phyloP scores from a whole-genome alignment of 2,888 invertebrate genomes.

The Amiota minor region DNA sequence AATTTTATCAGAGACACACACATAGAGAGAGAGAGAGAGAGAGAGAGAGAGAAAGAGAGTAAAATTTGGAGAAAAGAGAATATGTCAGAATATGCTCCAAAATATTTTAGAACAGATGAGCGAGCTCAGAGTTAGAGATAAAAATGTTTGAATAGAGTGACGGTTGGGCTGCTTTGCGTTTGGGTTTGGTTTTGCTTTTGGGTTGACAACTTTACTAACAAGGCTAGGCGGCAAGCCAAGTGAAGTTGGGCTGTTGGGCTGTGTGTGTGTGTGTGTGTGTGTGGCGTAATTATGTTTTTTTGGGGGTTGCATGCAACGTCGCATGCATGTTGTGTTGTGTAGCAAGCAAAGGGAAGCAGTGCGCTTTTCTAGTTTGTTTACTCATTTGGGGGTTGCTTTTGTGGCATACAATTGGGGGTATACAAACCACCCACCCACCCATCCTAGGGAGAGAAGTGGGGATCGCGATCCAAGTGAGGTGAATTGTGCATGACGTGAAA shows the following conservation, averaged over 20 bases:
- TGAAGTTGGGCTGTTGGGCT: neutral
- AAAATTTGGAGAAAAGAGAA: neutral
- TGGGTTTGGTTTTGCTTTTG: neutral
- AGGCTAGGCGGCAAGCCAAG: conserved; percentile 1
- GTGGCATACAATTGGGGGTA: neutral
- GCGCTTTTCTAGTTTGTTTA: conserved; percentile 49
- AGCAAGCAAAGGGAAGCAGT: neutral
- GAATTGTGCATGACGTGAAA: conserved; percentile 29
- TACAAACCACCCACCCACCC: no score
- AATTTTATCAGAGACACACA: neutral
- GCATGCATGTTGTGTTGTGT: neutral
- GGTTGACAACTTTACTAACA: conserved; percentile 36
- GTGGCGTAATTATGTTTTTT: conserved; percentile 36
- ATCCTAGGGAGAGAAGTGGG: conserved; percentile 8
- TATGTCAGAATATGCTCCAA: neutral
- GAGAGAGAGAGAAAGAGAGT: conserved; percentile 17
- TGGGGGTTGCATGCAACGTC: conserved; percentile 16
- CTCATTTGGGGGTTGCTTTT: conserved; percentile 57
- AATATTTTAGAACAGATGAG: no score
- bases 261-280: no score
- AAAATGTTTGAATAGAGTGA: neutral
- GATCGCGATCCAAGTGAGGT: conserved; percentile 21
- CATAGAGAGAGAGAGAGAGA: neutral
- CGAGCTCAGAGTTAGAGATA: no score
- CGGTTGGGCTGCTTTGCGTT: neutral